These are phyloP conservation scores for Cancer borealis DNA, from an alignment of 2,888 invertebrate species.

Conservation along the genomic window DNA sequence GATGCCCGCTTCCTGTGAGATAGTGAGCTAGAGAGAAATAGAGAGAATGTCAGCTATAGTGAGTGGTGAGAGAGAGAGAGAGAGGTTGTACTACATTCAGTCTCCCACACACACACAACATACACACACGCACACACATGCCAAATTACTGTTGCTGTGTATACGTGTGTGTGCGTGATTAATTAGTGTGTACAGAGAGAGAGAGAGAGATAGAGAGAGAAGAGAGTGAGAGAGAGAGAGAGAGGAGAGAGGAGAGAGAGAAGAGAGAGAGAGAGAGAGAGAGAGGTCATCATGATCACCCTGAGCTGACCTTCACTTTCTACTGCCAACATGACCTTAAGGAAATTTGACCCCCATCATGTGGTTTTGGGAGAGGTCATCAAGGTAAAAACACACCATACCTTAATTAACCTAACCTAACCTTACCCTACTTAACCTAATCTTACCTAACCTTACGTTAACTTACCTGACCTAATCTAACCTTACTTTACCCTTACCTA, in stretches of 20 bases:
- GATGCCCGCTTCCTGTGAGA: neutral
- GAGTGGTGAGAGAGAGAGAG: neutral
- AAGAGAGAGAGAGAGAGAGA: neutral
- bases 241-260: neutral
- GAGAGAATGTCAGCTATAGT: neutral
- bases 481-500: too few relatives aligned
- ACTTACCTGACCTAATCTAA: too few relatives aligned
- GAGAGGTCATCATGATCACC: neutral
- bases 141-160: neutral
- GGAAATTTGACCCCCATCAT: neutral
- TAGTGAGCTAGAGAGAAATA: neutral
- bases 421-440: neutral
- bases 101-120: neutral
- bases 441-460: too few relatives aligned
- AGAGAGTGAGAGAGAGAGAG: neutral
- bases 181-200: neutral
- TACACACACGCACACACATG: too few relatives aligned
- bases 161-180: neutral
- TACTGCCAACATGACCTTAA: neutral
- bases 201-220: neutral
- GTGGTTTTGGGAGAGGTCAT: conserved; percentile 38
- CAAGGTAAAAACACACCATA: neutral
- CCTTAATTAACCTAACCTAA: too few relatives aligned
- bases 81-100: too few relatives aligned
- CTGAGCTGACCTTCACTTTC: neutral